phyloP scores from a whole-genome alignment of 2,888 invertebrate genomes.

The Eristalinus aeneus region DNA sequence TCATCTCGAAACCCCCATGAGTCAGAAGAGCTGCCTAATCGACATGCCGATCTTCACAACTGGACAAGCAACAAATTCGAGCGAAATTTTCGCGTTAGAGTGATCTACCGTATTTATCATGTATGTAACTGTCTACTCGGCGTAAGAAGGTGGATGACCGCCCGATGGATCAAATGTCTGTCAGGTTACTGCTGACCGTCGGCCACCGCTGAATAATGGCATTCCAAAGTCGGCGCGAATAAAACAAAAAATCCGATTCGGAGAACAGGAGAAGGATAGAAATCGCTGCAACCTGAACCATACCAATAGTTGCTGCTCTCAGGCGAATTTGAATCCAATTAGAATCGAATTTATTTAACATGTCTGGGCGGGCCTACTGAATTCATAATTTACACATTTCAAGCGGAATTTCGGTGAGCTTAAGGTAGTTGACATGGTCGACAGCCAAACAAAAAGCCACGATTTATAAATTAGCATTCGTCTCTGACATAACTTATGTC shows the following conservation, averaged over 20 bases:
- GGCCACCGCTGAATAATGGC: background rate
- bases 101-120: background rate
- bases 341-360: constrained; percentile 13
- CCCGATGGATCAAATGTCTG: background rate
- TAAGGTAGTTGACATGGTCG: constrained; percentile 6
- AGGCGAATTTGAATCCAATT: constrained; percentile 16
- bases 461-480: constrained; percentile 24
- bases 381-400: constrained; percentile 9
- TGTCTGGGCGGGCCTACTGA: background rate
- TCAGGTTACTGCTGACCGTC: background rate
- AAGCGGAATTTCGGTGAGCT: constrained; percentile 14
- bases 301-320: background rate
- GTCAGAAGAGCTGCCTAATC: background rate
- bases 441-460: constrained; percentile 2
- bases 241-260: background rate
- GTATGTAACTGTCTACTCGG: background rate
- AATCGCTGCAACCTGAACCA: background rate
- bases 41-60: background rate
- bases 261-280: background rate
- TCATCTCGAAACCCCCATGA: background rate
- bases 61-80: background rate
- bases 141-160: background rate
- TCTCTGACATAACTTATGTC: background rate
- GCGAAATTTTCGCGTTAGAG: background rate
- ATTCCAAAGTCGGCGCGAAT: background rate